Conservation (phyloP, 2,113 vertebrate species). For the Xerus inauris region DNA sequence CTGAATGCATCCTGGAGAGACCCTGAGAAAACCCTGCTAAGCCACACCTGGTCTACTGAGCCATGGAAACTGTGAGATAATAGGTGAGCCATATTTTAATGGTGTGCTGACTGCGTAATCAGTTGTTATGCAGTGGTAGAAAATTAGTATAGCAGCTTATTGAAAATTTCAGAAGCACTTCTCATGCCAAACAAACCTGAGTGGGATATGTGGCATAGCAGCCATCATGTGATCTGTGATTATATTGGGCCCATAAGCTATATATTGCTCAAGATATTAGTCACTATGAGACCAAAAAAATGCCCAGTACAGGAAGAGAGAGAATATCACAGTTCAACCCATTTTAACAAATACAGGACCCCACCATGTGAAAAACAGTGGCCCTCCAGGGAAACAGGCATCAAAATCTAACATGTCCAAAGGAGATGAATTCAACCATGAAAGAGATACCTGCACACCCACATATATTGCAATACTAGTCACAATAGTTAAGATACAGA, state of each 20-base stretch:
- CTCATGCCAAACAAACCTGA: neutral
- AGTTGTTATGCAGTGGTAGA: neutral
- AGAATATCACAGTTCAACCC: neutral
- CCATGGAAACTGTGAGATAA: neutral
- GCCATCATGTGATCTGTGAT: rapidly evolving
- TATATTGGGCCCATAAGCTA: rapidly evolving
- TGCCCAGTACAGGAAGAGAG: neutral
- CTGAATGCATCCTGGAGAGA: neutral
- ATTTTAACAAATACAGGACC: neutral
- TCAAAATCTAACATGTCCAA: neutral
- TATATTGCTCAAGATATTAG: rapidly evolving
- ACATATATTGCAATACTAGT: rapidly evolving
- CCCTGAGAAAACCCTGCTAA: too few relatives aligned
- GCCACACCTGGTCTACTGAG: neutral
- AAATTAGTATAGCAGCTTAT: neutral
- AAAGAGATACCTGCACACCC: too few relatives aligned
- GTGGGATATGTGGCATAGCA: too few relatives aligned
- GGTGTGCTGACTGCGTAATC: neutral
- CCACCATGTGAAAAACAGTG: neutral
- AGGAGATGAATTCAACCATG: too few relatives aligned
- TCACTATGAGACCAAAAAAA: neutral
- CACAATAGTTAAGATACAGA: too few relatives aligned
- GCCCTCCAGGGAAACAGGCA: too few relatives aligned
- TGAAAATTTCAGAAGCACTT: neutral
- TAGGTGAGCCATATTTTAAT: neutral